Evolutionary conservation across 2,797 vertebrate genomes (phyloP), one percentile per base, ranked within the genome.

Genomic region (Melanogrammus aeglefinus): DNA sequence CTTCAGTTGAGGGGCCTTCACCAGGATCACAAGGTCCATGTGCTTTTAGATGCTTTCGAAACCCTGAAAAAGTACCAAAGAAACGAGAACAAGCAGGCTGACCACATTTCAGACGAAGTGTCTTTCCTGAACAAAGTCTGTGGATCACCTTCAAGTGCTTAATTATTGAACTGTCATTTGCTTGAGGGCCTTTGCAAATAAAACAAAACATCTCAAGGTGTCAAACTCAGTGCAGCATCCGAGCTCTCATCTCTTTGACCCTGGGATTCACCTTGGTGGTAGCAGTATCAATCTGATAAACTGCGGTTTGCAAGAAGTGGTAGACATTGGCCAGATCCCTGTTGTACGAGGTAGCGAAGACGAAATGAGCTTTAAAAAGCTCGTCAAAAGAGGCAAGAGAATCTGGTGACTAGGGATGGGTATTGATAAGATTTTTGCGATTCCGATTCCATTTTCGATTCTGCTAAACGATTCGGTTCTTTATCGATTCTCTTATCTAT

Each of bases 291-390:
- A 78, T 76, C 4, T 85, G 16, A 18, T 83, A 84, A 75, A 86
- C 35, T 0, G 81, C 51, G 13, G 79, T 84, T 72, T 87, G 83
- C 27, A 87, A 24, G 73, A 89, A 87, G 73, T 69, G 66, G 38
- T 81, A 86, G 33, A 85, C 69, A 78, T 82, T 87, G 24, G 12
- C 78, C 73, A 88, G 75, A 69, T 78, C 73, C 1, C 21, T 14
- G 79, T 83, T 73, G 76, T 85, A 85, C 33, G 77, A 80, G 4
- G 73, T 83, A 27, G 47, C 78, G 29, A 88, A 88, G 44, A 87
- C 80, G 38, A 84, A 88, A 39, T 84, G 75, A 75, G 76, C 78
- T 84, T 85, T 83, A 18, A 87, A 87, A 78, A 87, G 75, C 69
- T 84, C 31, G 47, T 81, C 85, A 81, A 83, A 77, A 66, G 10